Evolutionary conservation across 1,140 invertebrate species (phyloP), one percentile per base, ranked within the genome.

Genomic region (Leguminivora glycinivorella): DNA sequence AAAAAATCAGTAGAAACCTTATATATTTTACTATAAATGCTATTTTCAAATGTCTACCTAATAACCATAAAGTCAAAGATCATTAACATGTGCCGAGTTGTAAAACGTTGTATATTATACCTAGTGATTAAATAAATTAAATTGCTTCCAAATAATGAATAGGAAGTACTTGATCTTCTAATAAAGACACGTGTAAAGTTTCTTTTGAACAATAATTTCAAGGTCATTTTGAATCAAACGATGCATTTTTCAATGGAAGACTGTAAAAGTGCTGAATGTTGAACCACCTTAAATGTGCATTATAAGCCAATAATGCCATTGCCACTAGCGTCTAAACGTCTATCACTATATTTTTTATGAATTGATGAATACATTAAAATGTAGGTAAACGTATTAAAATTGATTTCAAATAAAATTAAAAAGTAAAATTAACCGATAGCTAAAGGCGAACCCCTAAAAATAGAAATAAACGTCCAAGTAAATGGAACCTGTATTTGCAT

Each of bases 81-180:
- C 40, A 52, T 22, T 22, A 22, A 52, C 47, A 52, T 52, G 47
- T 52, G 47, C n/a, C 47, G 47, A 52, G 47, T 52, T 52, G 17
- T 52, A 52, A 52, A n/a, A n/a, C n/a, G 47, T 52, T 52, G 47
- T 52, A n/a, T n/a, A n/a, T n/a, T n/a, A n/a, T n/a, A n/a, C n/a
- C n/a, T n/a, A 52, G n/a, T 52, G 5, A 52, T 22, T 52, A 22
- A 52, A 52, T 22, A 52, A 5, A 52, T 22, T 52, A 22, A 52
- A 52, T 22, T 22, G 19, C 47, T 22, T 22, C 47, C 47, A 52
- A 52, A 52, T 10, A 22, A 22, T 52, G 47, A 52, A 0, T 17
- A 52, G 47, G 47, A 52, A 22, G 19, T 52, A 19, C 47, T 5
- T 52, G 7, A 52, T 5, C n/a, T 52, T 52, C n/a, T 10, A 52